Base-by-base conservation (phyloP, 1,140 invertebrate species). In the Melitaea cinxia region DNA sequence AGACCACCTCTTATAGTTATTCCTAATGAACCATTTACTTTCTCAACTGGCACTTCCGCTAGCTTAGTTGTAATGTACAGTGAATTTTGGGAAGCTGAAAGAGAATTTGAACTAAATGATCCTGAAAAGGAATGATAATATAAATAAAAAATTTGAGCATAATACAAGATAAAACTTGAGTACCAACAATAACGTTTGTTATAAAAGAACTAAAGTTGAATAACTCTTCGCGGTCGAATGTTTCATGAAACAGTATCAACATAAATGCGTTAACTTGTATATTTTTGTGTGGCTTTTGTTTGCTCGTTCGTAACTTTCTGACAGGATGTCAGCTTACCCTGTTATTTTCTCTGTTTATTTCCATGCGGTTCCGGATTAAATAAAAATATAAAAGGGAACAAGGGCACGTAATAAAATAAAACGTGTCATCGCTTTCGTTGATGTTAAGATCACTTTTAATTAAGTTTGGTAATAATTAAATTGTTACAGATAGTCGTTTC, bases 11-110 rank as follows among this genome's bases (percentile, higher is more conserved):
- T 91, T 19, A 99, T 91, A 1, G 96, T 98, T 30, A 99, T 95
- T 0, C 97, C 98, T 52, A 98, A 94, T 37, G 96, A 97, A 1
- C 96, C 96, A 47, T 94, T 94, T 45, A 97, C 95, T 73, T 96
- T 94, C 82, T 97, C 95, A 24, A 97, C 92, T 0, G 94, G 93
- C 10, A 96, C 94, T 75, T 95, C 94, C 50, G 95, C 94, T 57
- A 95, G 91, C 80, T 95, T 95, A 23, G 94, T 95, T 17, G 94
- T 94, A 9, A 95, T 93, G 72, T 94, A 95, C 0, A 93, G 89
- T 73, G 91, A 94, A 80, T 91, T 95, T 85, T 92, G 93, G 23
- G 92, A 94, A 69, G 91, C 94, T 93, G 85, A 30, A 81, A 77
- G 26, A 71, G 14, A 47, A 50, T 42, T 39, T 17, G 52, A 50